phyloP scores from a whole-genome alignment of 1,140 invertebrate genomes.

The Heterodera schachtii region DNA sequence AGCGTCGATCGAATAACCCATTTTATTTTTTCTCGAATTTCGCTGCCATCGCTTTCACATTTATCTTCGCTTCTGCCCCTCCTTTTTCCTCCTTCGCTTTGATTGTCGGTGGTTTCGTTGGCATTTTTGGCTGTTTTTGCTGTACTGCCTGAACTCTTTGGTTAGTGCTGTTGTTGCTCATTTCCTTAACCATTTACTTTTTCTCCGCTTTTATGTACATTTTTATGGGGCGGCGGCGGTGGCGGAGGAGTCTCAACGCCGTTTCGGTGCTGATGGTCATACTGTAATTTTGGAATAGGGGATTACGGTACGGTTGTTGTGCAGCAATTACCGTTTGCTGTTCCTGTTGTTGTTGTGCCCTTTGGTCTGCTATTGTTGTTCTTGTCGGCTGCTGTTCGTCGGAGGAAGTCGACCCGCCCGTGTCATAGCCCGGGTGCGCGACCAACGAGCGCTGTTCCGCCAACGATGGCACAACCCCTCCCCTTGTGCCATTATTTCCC shows the following conservation, averaged over 20 bases:
- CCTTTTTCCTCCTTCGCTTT: neutral
- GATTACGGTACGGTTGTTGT: neutral
- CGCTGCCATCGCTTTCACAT: conserved; percentile 22
- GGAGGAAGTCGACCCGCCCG: conserved; percentile 16
- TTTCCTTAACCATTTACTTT: neutral
- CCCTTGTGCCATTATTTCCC: neutral
- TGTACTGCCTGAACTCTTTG: neutral
- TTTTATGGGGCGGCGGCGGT: conserved; percentile 20
- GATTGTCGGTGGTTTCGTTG: conserved; percentile 3
- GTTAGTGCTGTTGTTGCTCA: neutral
- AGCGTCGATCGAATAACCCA: neutral
- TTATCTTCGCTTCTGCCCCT: neutral
- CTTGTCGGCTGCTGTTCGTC: neutral
- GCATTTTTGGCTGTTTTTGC: neutral
- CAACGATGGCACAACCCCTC: neutral
- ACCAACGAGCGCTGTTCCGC: conserved; percentile 12
- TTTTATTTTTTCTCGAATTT: conserved; percentile 28
- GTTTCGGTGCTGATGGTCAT: neutral
- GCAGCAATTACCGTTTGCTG: no score
- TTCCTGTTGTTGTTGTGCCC: neutral
- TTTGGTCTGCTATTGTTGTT: neutral
- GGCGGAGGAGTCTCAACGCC: neutral
- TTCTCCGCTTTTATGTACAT: conserved; percentile 1
- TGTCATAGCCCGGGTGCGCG: conserved; percentile 16
- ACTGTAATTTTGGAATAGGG: neutral